Conservation (phyloP, 2,113 vertebrate genomes). For the Bubo scandiacus region DNA sequence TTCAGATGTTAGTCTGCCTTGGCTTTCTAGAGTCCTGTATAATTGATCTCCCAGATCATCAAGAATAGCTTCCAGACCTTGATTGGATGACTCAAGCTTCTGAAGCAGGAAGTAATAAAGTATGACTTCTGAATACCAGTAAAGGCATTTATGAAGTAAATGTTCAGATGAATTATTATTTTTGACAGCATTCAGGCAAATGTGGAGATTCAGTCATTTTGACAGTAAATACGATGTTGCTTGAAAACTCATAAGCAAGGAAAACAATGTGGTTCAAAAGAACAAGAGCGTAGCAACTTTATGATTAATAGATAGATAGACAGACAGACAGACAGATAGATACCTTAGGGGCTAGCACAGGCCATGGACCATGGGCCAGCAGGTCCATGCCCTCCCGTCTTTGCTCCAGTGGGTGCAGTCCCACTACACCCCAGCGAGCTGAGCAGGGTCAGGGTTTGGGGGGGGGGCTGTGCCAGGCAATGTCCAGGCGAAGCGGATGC, state of each 20-base stretch:
- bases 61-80: not conserved
- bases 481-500: rapidly evolving
- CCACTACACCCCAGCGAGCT: not conserved
- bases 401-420: not conserved
- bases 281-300: not conserved
- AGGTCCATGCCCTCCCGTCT: not conserved
- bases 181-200: not conserved
- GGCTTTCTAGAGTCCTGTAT: not conserved
- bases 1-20: not conserved
- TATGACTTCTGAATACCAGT: not conserved
- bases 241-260: not conserved
- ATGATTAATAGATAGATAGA: not conserved
- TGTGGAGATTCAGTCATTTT: not conserved
- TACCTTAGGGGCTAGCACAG: not conserved
- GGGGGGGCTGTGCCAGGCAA: rapidly evolving
- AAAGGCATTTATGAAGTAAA: not conserved
- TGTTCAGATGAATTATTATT: not conserved
- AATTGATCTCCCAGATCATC: not conserved
- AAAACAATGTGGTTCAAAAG: not conserved
- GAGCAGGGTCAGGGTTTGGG: rapidly evolving
- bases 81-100: not conserved
- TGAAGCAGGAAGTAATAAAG: not conserved
- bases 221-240: not conserved
- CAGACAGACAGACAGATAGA: not conserved
- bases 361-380: rapidly evolving